Conservation (phyloP, 2,113 vertebrate species). For the Hemiscyllium ocellatum region DNA sequence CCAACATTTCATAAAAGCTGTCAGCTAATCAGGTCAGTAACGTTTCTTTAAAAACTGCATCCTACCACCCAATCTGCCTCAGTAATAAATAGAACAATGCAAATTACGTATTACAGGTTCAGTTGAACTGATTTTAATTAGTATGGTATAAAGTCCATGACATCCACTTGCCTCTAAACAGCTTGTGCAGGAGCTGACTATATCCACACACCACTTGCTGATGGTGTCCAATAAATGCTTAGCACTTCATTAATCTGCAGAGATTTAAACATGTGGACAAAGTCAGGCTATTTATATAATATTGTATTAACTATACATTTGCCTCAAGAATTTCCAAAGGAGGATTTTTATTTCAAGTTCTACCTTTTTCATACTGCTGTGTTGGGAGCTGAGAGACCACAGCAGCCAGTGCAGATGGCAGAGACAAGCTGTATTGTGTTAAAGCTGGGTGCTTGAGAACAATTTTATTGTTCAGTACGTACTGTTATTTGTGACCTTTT, state of each 20-base stretch:
- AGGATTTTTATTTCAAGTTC: background rate
- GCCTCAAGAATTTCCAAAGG: background rate
- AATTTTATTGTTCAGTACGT: conserved; percentile 19
- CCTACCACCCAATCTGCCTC: background rate
- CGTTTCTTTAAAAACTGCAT: background rate
- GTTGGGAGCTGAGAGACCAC: background rate
- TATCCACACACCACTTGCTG: conserved; percentile 27
- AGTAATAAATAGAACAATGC: conserved; percentile 20
- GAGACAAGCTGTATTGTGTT: background rate
- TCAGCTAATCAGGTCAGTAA: conserved; percentile 17
- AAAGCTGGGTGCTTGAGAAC: too few species aligned
- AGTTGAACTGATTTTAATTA: conserved; percentile 32
- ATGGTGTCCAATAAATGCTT: conserved; percentile 29
- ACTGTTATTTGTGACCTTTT: conserved; percentile 19
- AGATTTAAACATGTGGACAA: background rate
- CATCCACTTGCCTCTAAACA: conserved; percentile 7
- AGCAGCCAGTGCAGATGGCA: background rate
- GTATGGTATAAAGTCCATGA: conserved; percentile 1
- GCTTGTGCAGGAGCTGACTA: background rate
- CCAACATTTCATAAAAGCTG: background rate
- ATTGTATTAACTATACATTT: background rate
- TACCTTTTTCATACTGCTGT: background rate
- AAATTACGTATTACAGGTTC: conserved; percentile 2
- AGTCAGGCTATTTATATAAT: conserved; percentile 15
- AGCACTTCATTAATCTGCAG: conserved; percentile 32